Evolutionary conservation across 92 coral and sea anemone species (phyloP), one percentile per base, ranked within the genome.

Genomic region (Palythoa grandiflora): DNA sequence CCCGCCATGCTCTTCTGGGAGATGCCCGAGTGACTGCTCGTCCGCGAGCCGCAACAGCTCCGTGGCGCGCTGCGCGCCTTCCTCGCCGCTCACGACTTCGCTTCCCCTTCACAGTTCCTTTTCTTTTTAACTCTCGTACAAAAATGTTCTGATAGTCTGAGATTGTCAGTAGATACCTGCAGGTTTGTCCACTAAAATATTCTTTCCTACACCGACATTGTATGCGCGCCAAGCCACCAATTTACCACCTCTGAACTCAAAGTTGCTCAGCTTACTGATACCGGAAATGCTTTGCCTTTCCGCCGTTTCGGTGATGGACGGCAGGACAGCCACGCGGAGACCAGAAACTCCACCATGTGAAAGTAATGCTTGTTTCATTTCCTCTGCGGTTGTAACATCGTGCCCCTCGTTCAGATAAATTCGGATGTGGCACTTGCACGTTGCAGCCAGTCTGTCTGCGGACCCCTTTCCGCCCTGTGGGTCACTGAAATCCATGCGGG

Each of bases 181-280:
- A 35, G 70, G 73, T 28, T 77, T 57, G 63, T 53, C 63, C 84
- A 73, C 63, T 78, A 57, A 6, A 44, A 76, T 61, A 17, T 28
- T 14, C 40, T 66, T 86, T 11, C 92, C 92, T 36, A 16, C 44
- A 17, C 92, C 92, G 19, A 89, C 55, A 17, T 73, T 48, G 37
- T 86, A 89, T 36, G 79, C 68, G 38, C 78, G 77, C 89, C 89
- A 89, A 21, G 77, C 79, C 15, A 70, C 68, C 13, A 89, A 48
- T 20, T 54, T 84, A 39, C 70, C 19, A 9, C 11, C 55, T 28
- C 28, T 28, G 28, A 28, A 28, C 28, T 28, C 28, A 28, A 80
- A 88, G 40, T 87, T 87, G 73, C 75, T 63, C 13, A 87, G 60
- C 16, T 55, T 76, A 37, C 84, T 87, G 36, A 87, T 87, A n/a